Base-by-base conservation (phyloP, 2,888 invertebrate genomes). In the Urechis unicinctus region DNA sequence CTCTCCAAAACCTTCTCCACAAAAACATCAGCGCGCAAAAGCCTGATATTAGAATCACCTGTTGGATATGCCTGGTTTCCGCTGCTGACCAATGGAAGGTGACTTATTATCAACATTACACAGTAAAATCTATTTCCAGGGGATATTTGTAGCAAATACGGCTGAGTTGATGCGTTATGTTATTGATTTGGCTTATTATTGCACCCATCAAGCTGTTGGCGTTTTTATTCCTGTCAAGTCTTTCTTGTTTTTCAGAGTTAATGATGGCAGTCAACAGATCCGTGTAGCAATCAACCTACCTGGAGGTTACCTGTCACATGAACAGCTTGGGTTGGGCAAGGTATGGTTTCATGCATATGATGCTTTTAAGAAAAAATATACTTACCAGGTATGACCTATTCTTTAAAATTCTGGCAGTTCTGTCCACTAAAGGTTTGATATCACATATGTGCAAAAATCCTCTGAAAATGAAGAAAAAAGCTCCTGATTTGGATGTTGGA, bases 41-140 rank as follows among this genome's bases (percentile, higher is more conserved):
- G 65, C 29, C 70, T 70, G 53, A 66, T 57, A 50, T 68, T 74
- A 17, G 78, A 82, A 58, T 68, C 66, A 17, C 86, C 90, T 67
- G 89, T 96, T 53, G 97, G 97, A 59, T 95, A 90, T 78, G 87
- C 95, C 0, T 98, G 96, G 96, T 79, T 90, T 58, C 91, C 95
- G 1, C 80, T 97, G 44, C 80, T 93, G 52, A 62, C 67, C 21
- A 83, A 84, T 78, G 91, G 89, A 59, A 79, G 82, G 83, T 82
- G 68, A 66, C 73, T 57, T 24, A 17, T 6, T 6, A 6, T 9
- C 6, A 6, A 17, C 13, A 17, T 9, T 6, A 9, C 6, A 45
- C 45, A 13, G 45, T 9, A 45, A 21, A 9, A 21, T 17, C 13
- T 36, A 17, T 9, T 36, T 13, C 41, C 17, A 17, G 17, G 9